Evolutionary conservation across 2,888 invertebrate species (phyloP).

Genomic region (Chorisops tibialis): DNA sequence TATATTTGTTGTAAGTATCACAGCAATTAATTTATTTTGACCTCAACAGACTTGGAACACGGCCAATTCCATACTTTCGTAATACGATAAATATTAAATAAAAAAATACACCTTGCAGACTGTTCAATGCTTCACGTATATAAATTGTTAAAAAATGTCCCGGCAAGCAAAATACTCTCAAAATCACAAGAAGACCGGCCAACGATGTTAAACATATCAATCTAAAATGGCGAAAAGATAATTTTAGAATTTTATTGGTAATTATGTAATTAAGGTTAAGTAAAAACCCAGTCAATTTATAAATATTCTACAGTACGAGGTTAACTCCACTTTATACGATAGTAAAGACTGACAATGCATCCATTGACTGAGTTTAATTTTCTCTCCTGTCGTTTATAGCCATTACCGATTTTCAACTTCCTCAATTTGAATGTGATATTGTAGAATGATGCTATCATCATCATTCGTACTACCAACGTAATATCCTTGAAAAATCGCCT

Average conservation of each 20-base stretch:
- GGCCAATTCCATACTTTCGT: conserved; percentile 5
- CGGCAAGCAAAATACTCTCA: conserved; percentile 9
- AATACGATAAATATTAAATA: conserved; percentile 10
- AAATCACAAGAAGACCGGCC: background rate
- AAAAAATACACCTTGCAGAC: conserved; percentile 1
- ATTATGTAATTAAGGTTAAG: too few relatives aligned
- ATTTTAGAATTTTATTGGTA: too few relatives aligned
- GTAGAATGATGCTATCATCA: conserved; percentile 6
- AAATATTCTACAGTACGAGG: too few relatives aligned
- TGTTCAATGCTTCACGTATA: background rate
- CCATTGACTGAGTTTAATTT: too few relatives aligned
- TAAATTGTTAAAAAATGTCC: background rate
- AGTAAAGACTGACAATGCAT: too few relatives aligned
- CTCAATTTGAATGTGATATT: background rate
- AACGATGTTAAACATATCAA: conserved; percentile 10
- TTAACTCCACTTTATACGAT: too few relatives aligned
- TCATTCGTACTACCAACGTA: background rate
- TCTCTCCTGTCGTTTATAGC: too few relatives aligned
- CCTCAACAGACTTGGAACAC: too few relatives aligned
- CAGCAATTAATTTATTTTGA: too few relatives aligned
- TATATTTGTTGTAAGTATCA: too few relatives aligned
- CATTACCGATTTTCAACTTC: conserved; percentile 13
- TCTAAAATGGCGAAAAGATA: background rate
- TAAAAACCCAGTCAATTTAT: too few relatives aligned
- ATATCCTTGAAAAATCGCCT: conserved; percentile 5